Conservation (phyloP, 2,888 invertebrate genomes). For the Meganola albula region DNA sequence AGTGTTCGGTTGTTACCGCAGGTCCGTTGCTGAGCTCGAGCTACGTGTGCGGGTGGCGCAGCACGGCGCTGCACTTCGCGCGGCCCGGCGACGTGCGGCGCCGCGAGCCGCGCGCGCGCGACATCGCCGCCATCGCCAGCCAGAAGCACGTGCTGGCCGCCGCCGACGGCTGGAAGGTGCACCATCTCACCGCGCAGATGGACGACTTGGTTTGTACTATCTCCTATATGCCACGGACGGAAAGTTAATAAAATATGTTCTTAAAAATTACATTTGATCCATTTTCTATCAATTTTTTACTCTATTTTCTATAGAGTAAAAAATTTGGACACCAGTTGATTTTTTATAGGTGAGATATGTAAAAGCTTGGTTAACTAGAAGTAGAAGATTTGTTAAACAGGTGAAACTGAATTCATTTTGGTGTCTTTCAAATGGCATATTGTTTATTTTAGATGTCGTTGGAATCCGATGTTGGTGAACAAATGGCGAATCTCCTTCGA, state of each 20-base stretch:
- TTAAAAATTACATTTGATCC: no score
- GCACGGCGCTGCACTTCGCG: constrained; percentile 68
- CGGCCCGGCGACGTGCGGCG: constrained; percentile 87
- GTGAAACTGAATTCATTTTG: no score
- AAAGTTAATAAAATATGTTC: no score
- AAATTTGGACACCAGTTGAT: no score
- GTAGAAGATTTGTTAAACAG: no score
- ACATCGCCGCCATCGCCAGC: constrained; percentile 91
- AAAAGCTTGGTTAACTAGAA: no score
- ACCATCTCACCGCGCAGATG: constrained; percentile 94
- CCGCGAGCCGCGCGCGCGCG: constrained; percentile 86
- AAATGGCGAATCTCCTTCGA: constrained; percentile 63
- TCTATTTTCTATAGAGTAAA: no score
- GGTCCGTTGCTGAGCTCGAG: constrained; percentile 61
- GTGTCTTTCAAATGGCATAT: no score
- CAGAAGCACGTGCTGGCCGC: constrained; percentile 91
- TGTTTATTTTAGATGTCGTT: constrained; percentile 62
- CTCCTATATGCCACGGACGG: no score
- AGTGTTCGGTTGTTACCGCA: no score
- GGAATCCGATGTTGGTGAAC: constrained; percentile 73
- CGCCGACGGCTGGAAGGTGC: constrained; percentile 96
- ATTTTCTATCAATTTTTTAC: no score
- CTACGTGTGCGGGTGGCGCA: constrained; percentile 72
- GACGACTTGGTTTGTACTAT: constrained; percentile 86
- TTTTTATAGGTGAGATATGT: no score